A percentile compares a stretch with the other conserved stretches of the same genome.
Evolutionary conservation across 2,113 vertebrate species (phyloP).

Genomic region (Otis tarda): DNA sequence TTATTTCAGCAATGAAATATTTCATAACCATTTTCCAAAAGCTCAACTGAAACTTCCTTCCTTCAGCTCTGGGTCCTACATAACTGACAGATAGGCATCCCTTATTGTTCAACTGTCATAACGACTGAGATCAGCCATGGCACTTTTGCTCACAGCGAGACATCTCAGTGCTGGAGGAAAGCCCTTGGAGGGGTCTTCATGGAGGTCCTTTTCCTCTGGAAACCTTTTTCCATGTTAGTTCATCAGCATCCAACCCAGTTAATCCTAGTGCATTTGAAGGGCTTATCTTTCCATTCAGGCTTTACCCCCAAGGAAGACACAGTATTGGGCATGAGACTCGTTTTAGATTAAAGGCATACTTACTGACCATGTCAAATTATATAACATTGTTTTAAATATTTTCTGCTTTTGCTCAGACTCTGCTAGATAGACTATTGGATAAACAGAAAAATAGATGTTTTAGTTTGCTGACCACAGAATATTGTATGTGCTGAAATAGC

Average conservation of each 20-base stretch:
- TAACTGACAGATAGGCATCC: neutral
- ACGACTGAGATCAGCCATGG: neutral
- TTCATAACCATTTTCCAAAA: slow-evolving; percentile 28
- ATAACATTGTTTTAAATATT: neutral
- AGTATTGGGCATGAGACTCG: neutral
- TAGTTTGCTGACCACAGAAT: neutral
- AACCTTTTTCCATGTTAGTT: slow-evolving; percentile 7
- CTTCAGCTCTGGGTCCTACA: neutral
- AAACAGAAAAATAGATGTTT: neutral
- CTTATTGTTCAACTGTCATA: slow-evolving; percentile 1
- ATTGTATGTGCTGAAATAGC: neutral
- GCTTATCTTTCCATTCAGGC: slow-evolving; percentile 2
- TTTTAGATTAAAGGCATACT: slow-evolving; percentile 23
- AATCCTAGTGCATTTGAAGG: neutral
- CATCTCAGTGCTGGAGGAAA: neutral
- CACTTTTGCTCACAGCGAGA: neutral
- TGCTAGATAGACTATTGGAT: neutral
- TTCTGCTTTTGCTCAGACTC: neutral
- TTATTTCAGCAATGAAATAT: neutral
- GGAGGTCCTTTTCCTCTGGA: slow-evolving; percentile 6
- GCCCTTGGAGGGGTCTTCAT: neutral
- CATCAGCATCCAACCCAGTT: slow-evolving; percentile 28
- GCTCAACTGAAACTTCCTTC: slow-evolving; percentile 6
- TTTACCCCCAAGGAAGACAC: slow-evolving; percentile 1
- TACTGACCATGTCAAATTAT: slow-evolving; percentile 39